These are phyloP conservation scores for Acanthornis magna DNA, from an alignment of 2,797 vertebrate species.

Conservation along the genomic window DNA sequence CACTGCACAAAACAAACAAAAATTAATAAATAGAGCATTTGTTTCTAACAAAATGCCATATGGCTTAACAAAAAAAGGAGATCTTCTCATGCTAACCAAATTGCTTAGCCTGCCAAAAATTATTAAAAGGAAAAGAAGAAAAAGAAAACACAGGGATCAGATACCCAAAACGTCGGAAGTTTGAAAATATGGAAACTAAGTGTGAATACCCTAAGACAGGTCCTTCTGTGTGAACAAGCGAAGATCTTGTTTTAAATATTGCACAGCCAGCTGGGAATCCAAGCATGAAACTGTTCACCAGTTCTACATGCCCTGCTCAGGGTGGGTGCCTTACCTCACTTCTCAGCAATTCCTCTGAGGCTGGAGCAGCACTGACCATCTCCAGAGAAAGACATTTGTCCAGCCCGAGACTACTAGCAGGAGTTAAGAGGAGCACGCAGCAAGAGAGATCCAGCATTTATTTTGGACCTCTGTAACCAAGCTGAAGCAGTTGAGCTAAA, in stretches of 20 bases:
- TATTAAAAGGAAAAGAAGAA: not conserved
- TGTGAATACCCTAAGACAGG: not conserved
- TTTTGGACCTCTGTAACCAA: not conserved
- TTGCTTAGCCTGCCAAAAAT: not conserved
- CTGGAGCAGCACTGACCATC: not conserved
- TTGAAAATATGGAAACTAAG: not conserved
- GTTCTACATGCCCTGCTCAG: not conserved
- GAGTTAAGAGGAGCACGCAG: not conserved
- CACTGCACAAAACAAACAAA: not conserved
- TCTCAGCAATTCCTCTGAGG: conserved; percentile 27
- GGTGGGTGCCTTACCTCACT: conserved; percentile 32
- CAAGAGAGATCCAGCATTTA: not conserved
- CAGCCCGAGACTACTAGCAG: not conserved
- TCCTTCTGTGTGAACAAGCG: not conserved
- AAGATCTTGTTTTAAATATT: not conserved
- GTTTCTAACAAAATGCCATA: not conserved
- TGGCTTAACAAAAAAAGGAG: not conserved
- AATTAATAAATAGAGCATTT: not conserved
- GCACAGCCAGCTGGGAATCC: conserved; percentile 17
- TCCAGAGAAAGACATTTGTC: not conserved
- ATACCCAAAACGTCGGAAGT: not conserved
- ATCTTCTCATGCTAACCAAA: not conserved
- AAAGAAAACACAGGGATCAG: not conserved
- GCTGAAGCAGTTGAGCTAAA: not conserved
- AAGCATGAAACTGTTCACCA: not conserved